Conservation (phyloP, 1,140 invertebrate genomes). For the Tigriopus japonicus region DNA sequence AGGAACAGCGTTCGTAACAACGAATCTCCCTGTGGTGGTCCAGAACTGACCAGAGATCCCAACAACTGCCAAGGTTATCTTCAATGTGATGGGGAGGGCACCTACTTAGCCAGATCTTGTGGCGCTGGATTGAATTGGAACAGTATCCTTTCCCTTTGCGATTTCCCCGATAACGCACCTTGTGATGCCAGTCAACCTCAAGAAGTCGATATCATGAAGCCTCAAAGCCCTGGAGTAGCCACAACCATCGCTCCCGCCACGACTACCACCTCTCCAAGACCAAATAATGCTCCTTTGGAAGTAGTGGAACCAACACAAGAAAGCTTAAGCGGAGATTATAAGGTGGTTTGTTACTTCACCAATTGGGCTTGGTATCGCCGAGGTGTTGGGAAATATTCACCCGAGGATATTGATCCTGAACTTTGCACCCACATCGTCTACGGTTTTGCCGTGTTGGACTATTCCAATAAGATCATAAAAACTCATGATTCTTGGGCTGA, state of each 20-base stretch:
- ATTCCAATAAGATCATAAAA: conserved; percentile 19
- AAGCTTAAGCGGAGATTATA: conserved; percentile 21
- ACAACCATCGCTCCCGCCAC: not conserved
- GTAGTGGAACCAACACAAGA: not conserved
- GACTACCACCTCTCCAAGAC: not conserved
- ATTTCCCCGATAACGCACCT: too few species aligned
- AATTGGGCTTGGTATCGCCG: conserved; percentile 28
- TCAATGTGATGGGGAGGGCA: not conserved
- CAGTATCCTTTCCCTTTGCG: too few species aligned
- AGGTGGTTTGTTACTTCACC: conserved; percentile 35
- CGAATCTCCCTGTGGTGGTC: not conserved
- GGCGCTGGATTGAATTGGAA: too few species aligned
- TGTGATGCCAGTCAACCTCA: too few species aligned
- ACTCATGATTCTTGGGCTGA: conserved; percentile 22
- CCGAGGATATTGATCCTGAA: conserved; percentile 25
- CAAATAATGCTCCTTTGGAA: not conserved
- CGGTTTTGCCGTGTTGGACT: conserved; percentile 27
- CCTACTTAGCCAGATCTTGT: not conserved
- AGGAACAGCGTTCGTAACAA: not conserved
- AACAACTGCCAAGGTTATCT: not conserved
- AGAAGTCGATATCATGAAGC: too few species aligned
- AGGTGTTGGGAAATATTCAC: conserved; percentile 23
- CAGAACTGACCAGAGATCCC: not conserved
- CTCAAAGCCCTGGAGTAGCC: too few species aligned
- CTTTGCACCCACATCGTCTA: conserved; percentile 31